These are phyloP conservation scores for Schizopygopsis malacanthus DNA, from an alignment of 2,797 vertebrate species.

Conservation along the genomic window DNA sequence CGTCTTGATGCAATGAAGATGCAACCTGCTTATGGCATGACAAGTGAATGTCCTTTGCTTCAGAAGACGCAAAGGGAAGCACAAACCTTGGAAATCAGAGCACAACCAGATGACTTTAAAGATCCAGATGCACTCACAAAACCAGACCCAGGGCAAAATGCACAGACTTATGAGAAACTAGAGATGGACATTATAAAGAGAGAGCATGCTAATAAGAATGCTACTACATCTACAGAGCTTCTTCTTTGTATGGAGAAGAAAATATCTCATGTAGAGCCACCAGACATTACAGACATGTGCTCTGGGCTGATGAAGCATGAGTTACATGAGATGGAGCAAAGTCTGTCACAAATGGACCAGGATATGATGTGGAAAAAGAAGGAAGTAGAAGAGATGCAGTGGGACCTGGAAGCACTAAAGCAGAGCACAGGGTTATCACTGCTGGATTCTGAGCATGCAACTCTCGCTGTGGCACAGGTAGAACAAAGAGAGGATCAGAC, in stretches of 20 bases:
- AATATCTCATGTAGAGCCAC: slow-evolving; percentile 26
- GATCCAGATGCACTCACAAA: background rate
- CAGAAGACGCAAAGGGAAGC: slow-evolving; percentile 38
- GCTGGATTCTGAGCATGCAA: slow-evolving; percentile 16
- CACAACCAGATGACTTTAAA: slow-evolving; percentile 25
- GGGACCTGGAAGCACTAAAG: slow-evolving; percentile 39
- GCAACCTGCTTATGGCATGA: background rate
- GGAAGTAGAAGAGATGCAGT: slow-evolving; percentile 27
- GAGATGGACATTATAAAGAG: slow-evolving; percentile 14
- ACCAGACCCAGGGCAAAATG: background rate
- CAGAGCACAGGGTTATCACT: background rate
- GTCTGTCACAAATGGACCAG: slow-evolving; percentile 12
- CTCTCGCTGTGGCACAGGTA: slow-evolving; percentile 18
- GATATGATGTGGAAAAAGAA: slow-evolving; percentile 19
- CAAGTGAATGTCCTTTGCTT: slow-evolving; percentile 18
- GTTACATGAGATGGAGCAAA: slow-evolving; percentile 17
- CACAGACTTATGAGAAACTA: background rate
- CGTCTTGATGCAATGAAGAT: slow-evolving; percentile 11
- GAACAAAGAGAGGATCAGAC: slow-evolving; percentile 44
- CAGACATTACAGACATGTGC: slow-evolving; percentile 16
- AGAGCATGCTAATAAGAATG: slow-evolving; percentile 1
- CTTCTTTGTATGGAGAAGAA: slow-evolving; percentile 17
- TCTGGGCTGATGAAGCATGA: slow-evolving; percentile 7
- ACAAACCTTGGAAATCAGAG: slow-evolving; percentile 40
- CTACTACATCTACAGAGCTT: slow-evolving; percentile 16